Evolutionary conservation across 2,113 vertebrate genomes (phyloP), one percentile per base, ranked within the genome.

Genomic region (Centropus unirufus): DNA sequence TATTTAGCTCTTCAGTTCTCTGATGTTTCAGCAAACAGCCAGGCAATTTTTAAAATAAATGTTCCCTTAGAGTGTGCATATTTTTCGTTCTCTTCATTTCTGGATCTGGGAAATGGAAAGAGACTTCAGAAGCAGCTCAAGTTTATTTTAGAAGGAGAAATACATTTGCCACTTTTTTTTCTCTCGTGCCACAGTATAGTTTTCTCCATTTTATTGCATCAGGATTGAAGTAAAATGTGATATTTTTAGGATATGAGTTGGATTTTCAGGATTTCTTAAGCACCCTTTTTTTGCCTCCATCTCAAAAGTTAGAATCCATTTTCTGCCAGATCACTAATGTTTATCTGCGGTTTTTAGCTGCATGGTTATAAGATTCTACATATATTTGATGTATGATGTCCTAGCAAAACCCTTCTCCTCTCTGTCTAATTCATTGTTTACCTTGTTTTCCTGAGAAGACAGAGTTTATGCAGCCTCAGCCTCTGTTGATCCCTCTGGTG

Each of bases 71-170:
- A 73, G 13, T 46, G 30, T 39, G 14, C 11, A 4, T 82, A 51
- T 62, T 89, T 91, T 87, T 68, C 24, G 18, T 95, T 85, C 54
- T 76, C 30, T 54, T 93, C 15, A n/a, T 59, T 90, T 84, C 47
- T 77, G 36, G 12, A 44, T 76, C 64, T 86, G n/a, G 2, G 3
- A 90, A 77, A 88, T 17, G 9, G 40, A 91, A 95, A 79, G 46
- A 87, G 22, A 59, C 79, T 72, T 87, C 34, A 67, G 42, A 54
- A 91, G 15, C 42, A 74, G 40, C 3, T 5, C 18, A 82, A 64
- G 30, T 69, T 73, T 82, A 76, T 84, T 96, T 95, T 76, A 66
- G 9, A 92, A 69, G 17, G 23, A 88, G 54, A 85, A 87, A 57
- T 52, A 73, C 5, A 1, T 68, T 87, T 79, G 2, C 12, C 10